These are phyloP conservation scores for Melierax canorus DNA, from an alignment of 2,113 vertebrate species.

Conservation along the genomic window DNA sequence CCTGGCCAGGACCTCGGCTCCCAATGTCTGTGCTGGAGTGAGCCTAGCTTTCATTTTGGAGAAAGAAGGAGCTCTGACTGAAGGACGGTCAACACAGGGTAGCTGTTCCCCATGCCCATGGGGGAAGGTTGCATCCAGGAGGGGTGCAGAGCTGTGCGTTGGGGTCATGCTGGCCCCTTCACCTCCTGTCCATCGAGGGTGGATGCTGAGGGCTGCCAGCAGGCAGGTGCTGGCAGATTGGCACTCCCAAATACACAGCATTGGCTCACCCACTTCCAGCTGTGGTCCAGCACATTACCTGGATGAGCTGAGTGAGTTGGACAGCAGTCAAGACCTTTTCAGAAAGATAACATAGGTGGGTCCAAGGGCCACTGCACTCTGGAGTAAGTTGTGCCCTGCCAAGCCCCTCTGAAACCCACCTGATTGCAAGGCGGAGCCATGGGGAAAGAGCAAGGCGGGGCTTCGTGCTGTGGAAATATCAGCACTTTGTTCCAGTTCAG, in stretches of 20 bases:
- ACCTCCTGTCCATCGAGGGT: rapidly evolving
- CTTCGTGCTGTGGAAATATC: background rate
- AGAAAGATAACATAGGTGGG: background rate
- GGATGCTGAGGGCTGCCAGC: background rate
- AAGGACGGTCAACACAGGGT: background rate
- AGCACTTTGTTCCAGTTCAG: background rate
- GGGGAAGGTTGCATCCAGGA: background rate
- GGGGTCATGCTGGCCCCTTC: background rate
- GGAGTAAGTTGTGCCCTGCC: background rate
- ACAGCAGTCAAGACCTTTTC: background rate
- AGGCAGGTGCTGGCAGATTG: background rate
- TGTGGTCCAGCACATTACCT: background rate
- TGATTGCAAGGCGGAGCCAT: background rate
- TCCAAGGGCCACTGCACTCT: rapidly evolving
- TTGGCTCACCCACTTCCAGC: background rate
- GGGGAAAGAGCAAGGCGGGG: background rate
- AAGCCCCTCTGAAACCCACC: background rate
- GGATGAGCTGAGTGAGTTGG: background rate
- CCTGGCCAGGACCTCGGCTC: rapidly evolving
- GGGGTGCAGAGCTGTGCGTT: background rate
- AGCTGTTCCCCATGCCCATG: background rate
- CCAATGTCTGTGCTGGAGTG: background rate
- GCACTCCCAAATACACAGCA: background rate
- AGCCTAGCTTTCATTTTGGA: background rate
- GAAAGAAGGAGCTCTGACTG: background rate